phyloP scores from a whole-genome alignment of 2,888 invertebrate genomes.

The Tanytarsus gracilentus region DNA sequence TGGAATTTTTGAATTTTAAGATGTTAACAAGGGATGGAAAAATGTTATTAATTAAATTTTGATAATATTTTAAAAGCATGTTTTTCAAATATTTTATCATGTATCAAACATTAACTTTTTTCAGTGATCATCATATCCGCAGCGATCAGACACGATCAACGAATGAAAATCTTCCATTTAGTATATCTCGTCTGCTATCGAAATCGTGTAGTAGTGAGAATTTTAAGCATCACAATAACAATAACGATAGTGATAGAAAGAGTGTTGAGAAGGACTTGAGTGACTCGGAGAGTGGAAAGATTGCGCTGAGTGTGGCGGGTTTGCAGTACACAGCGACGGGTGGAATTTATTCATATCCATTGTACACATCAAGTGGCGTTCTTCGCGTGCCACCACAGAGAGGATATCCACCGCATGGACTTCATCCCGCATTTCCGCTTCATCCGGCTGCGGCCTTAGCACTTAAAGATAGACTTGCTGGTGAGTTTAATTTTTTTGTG shows the following conservation, averaged over 20 bases:
- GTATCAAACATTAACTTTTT: too few relatives aligned
- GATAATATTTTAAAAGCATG: too few relatives aligned
- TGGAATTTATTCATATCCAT: constrained; percentile 42
- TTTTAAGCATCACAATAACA: constrained; percentile 40
- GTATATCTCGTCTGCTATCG: constrained; percentile 71
- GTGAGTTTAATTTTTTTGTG: constrained; percentile 48
- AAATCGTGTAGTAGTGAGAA: constrained; percentile 58
- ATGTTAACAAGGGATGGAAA: too few relatives aligned
- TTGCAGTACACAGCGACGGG: constrained; percentile 40
- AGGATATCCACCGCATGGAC: constrained; percentile 38
- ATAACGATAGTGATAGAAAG: constrained; percentile 32
- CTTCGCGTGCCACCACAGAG: constrained; percentile 71
- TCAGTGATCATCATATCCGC: constrained; percentile 42
- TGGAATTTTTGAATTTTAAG: too few relatives aligned
- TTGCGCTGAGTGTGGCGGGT: constrained; percentile 37
- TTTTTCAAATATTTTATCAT: too few relatives aligned
- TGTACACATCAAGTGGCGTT: constrained; percentile 57
- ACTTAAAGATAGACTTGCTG: constrained; percentile 73
- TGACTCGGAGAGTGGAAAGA: constrained; percentile 40
- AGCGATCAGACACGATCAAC: constrained; percentile 46
- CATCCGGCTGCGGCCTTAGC: constrained; percentile 65
- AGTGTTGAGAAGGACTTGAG: constrained; percentile 40
- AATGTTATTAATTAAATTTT: too few relatives aligned
- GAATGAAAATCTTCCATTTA: constrained; percentile 57
- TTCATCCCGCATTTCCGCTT: constrained; percentile 40